Evolutionary conservation across 2,113 vertebrate genomes (phyloP), one percentile per base, ranked within the genome.

Genomic region (Turnix velox): DNA sequence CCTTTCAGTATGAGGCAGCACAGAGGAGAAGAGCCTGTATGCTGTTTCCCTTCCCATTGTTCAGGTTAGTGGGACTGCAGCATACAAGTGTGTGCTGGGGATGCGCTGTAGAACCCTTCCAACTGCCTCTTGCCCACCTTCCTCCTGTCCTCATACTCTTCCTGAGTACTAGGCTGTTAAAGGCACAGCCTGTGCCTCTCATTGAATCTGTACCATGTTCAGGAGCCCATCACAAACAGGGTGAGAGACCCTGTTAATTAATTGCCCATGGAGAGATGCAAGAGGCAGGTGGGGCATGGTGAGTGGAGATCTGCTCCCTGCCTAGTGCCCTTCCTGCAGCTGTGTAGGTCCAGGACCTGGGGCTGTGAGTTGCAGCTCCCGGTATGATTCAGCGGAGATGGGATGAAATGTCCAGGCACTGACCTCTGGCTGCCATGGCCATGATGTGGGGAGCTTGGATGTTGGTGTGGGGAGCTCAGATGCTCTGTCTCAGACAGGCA

Each of bases 21-120:
- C 35, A 31, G 52, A 19, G 12, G 17, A 39, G 10, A 65, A 43
- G 0, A 3, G 37, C 25, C 37, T 30, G 0, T 0, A 0, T 22
- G 22, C 22, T 30, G 42, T 48, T 14, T 58, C 72, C n/a, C 23
- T 37, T n/a, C 22, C 14, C 2, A 1, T 49, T 52, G 42, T 18
- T 9, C 30, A 27, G 33, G 59, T 2, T 4, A 77, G 45, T 3
- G 0, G 9, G 42, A 31, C 33, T 86, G 33, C 2, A 49, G 28
- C 1, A 1, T 3, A 2, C 12, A 5, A 31, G 35, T 25, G 58
- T 28, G 16, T 69, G 45, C 16, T 65, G 31, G 48, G 28, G n/a
- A 57, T 0, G 0, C n/a, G 23, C 40, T 46, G 7, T 2, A 4
- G 63, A 83, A 35, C 31, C 33, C 8, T 16, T 33, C 25, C 68